These are phyloP conservation scores for Troides aeacus DNA, from an alignment of 2,888 invertebrate genomes.

Conservation along the genomic window DNA sequence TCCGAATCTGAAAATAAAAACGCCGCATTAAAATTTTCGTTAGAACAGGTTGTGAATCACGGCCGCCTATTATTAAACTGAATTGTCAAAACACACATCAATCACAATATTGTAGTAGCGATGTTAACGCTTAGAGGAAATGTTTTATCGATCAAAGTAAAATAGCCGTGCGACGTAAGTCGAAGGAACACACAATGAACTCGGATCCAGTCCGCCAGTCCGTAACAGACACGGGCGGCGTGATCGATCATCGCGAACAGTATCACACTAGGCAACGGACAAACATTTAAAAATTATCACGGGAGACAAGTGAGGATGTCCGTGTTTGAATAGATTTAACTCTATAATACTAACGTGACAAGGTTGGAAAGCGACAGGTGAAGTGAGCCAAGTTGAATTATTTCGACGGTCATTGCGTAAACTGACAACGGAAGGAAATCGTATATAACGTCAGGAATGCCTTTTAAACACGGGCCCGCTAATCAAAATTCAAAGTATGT, in stretches of 20 bases:
- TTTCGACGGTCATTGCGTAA: conserved; percentile 36
- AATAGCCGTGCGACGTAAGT: conserved; percentile 40
- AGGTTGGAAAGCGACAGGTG: conserved; percentile 43
- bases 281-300: conserved; percentile 56
- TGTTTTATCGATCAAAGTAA: conserved; percentile 58
- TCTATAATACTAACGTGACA: conserved; percentile 46
- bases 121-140: conserved; percentile 49
- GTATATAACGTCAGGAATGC: conserved; percentile 42
- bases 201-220: conserved; percentile 53
- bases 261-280: conserved; percentile 46
- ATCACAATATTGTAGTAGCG: conserved; percentile 58
- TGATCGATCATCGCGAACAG: conserved; percentile 68
- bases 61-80: conserved; percentile 32
- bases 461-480: conserved; percentile 59
- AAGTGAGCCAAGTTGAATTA: conserved; percentile 49
- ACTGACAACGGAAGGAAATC: conserved; percentile 48
- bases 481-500: conserved; percentile 59
- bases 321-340: conserved; percentile 53
- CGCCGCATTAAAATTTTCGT: conserved; percentile 25
- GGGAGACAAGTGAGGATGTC: conserved; percentile 60
- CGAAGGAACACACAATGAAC: conserved; percentile 50
- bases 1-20: conserved; percentile 40
- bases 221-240: conserved; percentile 54
- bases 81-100: conserved; percentile 47
- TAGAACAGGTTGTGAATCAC: conserved; percentile 27